Percentiles rank a stretch among this genome's conserved stretches.
phyloP scores from a whole-genome alignment of 2,797 vertebrate species.

The Brachyalestes nurse region DNA sequence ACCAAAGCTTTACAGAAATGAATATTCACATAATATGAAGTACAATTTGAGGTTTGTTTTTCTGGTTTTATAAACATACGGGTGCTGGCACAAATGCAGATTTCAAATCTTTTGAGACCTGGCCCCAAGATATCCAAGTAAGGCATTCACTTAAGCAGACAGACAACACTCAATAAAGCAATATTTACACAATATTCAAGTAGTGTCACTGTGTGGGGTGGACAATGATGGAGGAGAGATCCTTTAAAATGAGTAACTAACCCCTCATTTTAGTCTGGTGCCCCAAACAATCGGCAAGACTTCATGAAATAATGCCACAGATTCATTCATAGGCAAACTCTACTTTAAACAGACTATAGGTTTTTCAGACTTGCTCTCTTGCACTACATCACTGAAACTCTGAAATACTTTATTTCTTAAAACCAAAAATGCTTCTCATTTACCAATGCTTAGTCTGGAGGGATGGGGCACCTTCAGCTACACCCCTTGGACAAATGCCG shows the following conservation, averaged over 20 bases:
- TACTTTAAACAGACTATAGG: neutral
- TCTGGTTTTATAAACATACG: neutral
- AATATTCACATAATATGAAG: neutral
- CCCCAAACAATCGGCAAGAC: neutral
- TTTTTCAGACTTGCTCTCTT: too few relatives aligned
- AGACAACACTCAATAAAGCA: slow-evolving; percentile 11
- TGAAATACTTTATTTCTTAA: too few relatives aligned
- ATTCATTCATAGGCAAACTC: neutral
- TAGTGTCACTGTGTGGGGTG: neutral
- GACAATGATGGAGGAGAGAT: neutral
- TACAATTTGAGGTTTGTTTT: neutral
- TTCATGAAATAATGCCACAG: neutral
- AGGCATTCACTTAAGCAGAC: slow-evolving; percentile 7
- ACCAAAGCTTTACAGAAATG: neutral
- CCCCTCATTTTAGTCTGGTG: neutral
- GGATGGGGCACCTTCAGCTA: too few relatives aligned
- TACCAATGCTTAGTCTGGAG: neutral
- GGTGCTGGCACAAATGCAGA: neutral
- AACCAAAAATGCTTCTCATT: neutral
- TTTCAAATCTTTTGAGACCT: neutral
- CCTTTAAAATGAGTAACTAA: neutral
- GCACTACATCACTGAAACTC: too few relatives aligned
- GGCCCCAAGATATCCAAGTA: neutral
- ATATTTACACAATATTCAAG: slow-evolving; percentile 19
- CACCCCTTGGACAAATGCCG: too few relatives aligned